Conservation (phyloP, 2,113 vertebrate genomes). For the Toxotes jaculatrix region DNA sequence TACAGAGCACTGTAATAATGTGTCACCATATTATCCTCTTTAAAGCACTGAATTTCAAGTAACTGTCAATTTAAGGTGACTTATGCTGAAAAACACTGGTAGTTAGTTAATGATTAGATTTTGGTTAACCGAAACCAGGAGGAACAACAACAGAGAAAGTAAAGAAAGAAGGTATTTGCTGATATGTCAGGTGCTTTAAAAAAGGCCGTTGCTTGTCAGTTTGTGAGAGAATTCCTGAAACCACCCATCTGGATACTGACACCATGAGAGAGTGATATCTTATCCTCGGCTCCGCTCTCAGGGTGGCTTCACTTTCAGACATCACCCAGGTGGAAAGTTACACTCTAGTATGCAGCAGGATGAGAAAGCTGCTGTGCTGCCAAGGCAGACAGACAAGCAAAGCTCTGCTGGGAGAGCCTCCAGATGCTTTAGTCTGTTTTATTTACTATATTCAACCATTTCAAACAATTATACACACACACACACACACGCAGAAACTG, state of each 20-base stretch:
- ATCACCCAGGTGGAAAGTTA: neutral
- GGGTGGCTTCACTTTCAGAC: neutral
- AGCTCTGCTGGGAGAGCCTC: neutral
- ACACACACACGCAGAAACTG: too few relatives aligned
- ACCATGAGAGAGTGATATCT: neutral
- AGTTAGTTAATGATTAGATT: constrained; percentile 7
- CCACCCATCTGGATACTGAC: neutral
- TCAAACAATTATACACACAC: neutral
- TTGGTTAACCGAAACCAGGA: neutral
- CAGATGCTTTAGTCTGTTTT: neutral
- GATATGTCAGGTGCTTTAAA: neutral
- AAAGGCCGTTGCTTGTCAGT: neutral
- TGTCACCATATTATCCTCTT: too few relatives aligned
- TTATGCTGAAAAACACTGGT: neutral
- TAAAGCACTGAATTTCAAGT: neutral
- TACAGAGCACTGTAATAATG: too few relatives aligned
- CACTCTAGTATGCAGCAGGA: neutral
- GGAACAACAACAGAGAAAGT: neutral
- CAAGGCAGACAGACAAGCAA: neutral
- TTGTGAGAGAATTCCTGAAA: neutral
- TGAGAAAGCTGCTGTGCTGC: neutral
- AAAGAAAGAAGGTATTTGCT: neutral
- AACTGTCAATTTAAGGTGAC: neutral
- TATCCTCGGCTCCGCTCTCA: neutral
- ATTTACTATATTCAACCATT: neutral